Evolutionary conservation across 2,113 vertebrate species (phyloP).

Genomic region (Syrmaticus mikado): DNA sequence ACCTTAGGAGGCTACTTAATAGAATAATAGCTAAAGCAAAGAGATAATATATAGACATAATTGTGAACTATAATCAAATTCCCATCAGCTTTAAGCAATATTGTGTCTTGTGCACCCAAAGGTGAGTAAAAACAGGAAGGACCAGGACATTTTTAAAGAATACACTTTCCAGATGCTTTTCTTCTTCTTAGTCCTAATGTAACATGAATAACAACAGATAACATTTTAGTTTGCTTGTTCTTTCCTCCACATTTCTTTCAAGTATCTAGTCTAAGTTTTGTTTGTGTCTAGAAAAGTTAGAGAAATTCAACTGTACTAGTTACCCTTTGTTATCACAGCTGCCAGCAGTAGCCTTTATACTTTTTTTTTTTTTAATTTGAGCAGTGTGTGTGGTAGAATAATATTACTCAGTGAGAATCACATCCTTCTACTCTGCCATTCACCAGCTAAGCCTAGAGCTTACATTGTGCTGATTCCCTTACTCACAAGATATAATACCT

Average conservation of each 20-base stretch:
- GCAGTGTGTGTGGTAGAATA: background rate
- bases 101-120: background rate
- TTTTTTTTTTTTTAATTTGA: background rate
- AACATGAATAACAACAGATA: background rate
- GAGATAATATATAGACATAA: background rate
- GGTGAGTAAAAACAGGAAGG: background rate
- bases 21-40: slow-evolving; percentile 34
- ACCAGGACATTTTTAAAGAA: background rate
- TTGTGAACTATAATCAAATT: slow-evolving; percentile 25
- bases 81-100: background rate
- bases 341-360: background rate
- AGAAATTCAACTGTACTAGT: background rate
- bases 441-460: background rate
- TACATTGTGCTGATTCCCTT: background rate
- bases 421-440: background rate
- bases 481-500: background rate
- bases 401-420: background rate
- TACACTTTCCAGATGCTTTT: background rate
- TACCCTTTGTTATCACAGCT: background rate
- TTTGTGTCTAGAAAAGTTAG: background rate
- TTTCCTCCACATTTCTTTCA: background rate
- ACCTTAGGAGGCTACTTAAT: background rate
- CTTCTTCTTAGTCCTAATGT: background rate
- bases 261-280: background rate
- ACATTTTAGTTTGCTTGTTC: background rate